phyloP scores from a whole-genome alignment of 2,113 vertebrate genomes.

The Vimba vimba region DNA sequence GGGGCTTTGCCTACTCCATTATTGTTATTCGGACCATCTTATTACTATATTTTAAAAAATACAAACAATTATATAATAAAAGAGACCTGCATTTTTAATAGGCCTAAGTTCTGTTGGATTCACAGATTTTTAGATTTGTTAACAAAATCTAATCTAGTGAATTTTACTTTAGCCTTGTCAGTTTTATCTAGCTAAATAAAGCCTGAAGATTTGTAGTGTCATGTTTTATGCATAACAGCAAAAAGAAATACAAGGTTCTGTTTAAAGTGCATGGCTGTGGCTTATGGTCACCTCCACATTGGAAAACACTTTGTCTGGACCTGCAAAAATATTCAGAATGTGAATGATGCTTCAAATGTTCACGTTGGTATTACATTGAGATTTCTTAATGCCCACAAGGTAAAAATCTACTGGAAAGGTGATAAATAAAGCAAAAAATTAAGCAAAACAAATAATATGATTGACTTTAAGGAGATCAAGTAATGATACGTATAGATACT shows the following conservation, averaged over 20 bases:
- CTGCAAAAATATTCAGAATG: slow-evolving; percentile 59
- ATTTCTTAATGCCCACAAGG: background rate
- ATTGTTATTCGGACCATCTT: background rate
- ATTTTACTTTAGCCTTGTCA: background rate
- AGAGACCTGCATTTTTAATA: background rate
- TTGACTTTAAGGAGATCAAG: background rate
- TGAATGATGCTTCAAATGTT: background rate
- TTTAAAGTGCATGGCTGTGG: background rate
- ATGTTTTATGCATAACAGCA: background rate
- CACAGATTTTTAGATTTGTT: background rate
- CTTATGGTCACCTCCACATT: slow-evolving; percentile 80
- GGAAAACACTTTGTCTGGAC: slow-evolving; percentile 79
- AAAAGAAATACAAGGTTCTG: background rate
- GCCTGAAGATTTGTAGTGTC: background rate
- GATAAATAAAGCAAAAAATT: background rate
- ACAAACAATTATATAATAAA: background rate
- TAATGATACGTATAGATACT: slow-evolving; percentile 13
- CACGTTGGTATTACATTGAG: background rate
- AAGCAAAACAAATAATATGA: background rate
- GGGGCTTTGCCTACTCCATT: background rate
- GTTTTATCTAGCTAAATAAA: background rate
- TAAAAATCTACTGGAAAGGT: background rate
- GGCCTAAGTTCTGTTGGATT: background rate
- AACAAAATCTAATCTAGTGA: background rate
- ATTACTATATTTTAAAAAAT: background rate